Percentiles rank a stretch among this genome's conserved stretches.
Evolutionary conservation across 2,797 vertebrate species (phyloP).

Genomic region (Alectoris magna): DNA sequence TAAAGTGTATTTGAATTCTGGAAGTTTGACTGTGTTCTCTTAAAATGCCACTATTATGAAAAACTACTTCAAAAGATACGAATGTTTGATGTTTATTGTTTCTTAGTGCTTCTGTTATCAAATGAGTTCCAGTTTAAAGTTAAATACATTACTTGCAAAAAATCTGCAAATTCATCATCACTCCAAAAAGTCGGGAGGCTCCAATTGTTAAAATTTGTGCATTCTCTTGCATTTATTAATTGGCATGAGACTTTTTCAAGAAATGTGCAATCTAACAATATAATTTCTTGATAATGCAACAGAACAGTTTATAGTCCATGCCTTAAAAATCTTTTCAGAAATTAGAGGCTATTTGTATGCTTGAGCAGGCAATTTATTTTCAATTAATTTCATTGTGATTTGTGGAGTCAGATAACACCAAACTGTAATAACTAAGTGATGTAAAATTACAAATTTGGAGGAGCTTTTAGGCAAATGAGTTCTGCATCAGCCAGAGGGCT

Average conservation of each 20-base stretch:
- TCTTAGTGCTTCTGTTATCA: constrained; percentile 19
- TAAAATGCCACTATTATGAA: constrained; percentile 55
- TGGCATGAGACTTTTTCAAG: not conserved
- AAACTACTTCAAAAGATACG: constrained; percentile 24
- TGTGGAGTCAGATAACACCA: not conserved
- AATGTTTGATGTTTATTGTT: constrained; percentile 29
- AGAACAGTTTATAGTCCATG: not conserved
- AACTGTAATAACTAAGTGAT: not conserved
- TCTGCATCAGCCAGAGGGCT: not conserved
- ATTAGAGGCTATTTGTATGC: not conserved
- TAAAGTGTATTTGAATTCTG: constrained; percentile 62
- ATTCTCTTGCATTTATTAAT: not conserved
- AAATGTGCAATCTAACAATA: not conserved
- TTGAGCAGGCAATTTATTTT: not conserved
- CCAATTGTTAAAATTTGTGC: not conserved
- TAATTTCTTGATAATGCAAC: not conserved
- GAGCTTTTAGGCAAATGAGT: not conserved
- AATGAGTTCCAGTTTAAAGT: not conserved
- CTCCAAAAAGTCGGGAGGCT: not conserved
- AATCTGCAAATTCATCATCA: not conserved
- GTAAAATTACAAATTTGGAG: not conserved
- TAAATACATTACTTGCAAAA: not conserved
- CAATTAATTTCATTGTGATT: not conserved
- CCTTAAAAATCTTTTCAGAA: not conserved
- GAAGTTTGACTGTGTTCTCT: constrained; percentile 39